Conservation (phyloP, 1,140 invertebrate species). For the Aethina tumida region DNA sequence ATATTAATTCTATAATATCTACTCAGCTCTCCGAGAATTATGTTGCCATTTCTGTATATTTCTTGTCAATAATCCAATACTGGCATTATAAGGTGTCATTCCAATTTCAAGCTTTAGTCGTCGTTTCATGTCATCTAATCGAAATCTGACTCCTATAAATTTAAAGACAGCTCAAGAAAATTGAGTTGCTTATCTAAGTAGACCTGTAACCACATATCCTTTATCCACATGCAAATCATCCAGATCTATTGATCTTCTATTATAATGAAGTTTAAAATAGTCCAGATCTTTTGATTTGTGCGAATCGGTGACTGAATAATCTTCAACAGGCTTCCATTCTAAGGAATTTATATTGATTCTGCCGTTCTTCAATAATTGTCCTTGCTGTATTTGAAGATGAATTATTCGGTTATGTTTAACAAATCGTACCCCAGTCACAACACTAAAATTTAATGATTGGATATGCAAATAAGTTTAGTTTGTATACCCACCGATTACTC, state of each 20-base stretch:
- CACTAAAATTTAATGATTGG: slow-evolving; percentile 39
- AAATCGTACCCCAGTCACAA: slow-evolving; percentile 66
- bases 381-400: slow-evolving; percentile 70
- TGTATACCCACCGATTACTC: slow-evolving; percentile 56
- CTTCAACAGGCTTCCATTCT: slow-evolving; percentile 53
- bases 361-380: slow-evolving; percentile 50
- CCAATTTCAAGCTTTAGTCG: too few species aligned
- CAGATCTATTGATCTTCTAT: slow-evolving; percentile 62
- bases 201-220: slow-evolving; percentile 50
- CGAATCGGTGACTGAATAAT: slow-evolving; percentile 42
- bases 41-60: too few species aligned
- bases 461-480: neutral
- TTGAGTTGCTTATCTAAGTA: too few species aligned
- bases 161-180: too few species aligned
- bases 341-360: slow-evolving; percentile 46
- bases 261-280: slow-evolving; percentile 62
- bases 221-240: slow-evolving; percentile 54
- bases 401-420: slow-evolving; percentile 59
- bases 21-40: too few species aligned
- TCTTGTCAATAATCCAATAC: too few species aligned
- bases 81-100: too few species aligned
- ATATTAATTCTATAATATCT: too few species aligned
- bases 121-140: too few species aligned
- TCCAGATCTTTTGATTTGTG: slow-evolving; percentile 45
- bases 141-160: too few species aligned